Percentiles rank a stretch among this genome's conserved stretches.
These are phyloP conservation scores for Styela plicata DNA, from an alignment of 23 tunicate genomes.

Conservation along the genomic window DNA sequence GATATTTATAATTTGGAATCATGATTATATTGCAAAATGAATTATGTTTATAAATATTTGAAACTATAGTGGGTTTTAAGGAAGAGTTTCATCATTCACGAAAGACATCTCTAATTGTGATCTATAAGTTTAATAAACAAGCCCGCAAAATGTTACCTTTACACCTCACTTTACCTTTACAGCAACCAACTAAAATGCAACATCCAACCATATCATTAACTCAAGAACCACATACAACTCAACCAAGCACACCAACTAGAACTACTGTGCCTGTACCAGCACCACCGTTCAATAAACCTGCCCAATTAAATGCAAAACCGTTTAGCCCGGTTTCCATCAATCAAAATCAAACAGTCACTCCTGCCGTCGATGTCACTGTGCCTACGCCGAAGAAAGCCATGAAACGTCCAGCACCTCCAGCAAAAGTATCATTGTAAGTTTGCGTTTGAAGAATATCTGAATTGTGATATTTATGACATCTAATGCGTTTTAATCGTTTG, in stretches of 20 bases:
- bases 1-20: too few relatives aligned
- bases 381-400: constrained; percentile 2
- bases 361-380: constrained; percentile 21
- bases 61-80: too few relatives aligned
- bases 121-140: too few relatives aligned
- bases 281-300: too few relatives aligned
- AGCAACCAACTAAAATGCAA: background rate
- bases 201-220: constrained; percentile 38
- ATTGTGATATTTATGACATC: too few relatives aligned
- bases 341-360: constrained; percentile 7
- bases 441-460: too few relatives aligned
- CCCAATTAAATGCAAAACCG: background rate
- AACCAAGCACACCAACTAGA: background rate
- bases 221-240: background rate
- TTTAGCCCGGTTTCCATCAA: background rate
- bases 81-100: too few relatives aligned
- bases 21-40: too few relatives aligned
- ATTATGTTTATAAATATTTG: too few relatives aligned
- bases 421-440: constrained; percentile 19
- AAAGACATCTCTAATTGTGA: too few relatives aligned
- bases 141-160: too few relatives aligned
- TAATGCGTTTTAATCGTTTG: too few relatives aligned
- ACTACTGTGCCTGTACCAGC: background rate
- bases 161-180: background rate
- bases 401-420: constrained; percentile 33